These are phyloP conservation scores for Cathartes aura DNA, from an alignment of 2,113 vertebrate genomes.

Conservation along the genomic window DNA sequence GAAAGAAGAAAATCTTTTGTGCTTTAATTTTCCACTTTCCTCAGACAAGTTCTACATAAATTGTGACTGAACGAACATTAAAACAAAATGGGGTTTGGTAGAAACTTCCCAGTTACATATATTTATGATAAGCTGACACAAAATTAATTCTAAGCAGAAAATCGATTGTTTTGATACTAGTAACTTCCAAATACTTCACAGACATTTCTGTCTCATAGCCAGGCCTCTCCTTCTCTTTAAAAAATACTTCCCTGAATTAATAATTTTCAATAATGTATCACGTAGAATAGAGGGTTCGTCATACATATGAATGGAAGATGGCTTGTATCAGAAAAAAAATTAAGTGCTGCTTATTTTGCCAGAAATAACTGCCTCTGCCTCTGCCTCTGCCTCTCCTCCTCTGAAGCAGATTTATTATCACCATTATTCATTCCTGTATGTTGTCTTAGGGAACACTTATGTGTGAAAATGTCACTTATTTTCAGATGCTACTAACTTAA, in stretches of 20 bases:
- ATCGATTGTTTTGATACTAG: background rate
- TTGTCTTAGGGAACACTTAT: slow-evolving; percentile 23
- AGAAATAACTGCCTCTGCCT: background rate
- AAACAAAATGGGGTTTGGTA: background rate
- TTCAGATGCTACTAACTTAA: slow-evolving; percentile 30
- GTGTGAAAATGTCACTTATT: slow-evolving; percentile 49
- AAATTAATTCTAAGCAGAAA: background rate
- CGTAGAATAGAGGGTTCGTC: background rate
- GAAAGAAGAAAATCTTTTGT: background rate
- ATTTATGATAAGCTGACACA: background rate
- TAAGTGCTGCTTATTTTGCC: slow-evolving; percentile 23
- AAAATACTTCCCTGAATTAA: background rate
- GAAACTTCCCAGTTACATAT: background rate
- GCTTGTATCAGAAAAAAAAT: slow-evolving; percentile 5
- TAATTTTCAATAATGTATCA: background rate
- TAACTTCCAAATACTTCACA: background rate
- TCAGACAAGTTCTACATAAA: background rate
- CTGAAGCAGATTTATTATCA: slow-evolving; percentile 40
- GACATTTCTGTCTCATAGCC: background rate
- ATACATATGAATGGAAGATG: slow-evolving; percentile 15
- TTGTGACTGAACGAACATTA: background rate
- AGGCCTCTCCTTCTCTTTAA: background rate
- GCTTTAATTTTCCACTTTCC: background rate
- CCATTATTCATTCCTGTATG: slow-evolving; percentile 22
- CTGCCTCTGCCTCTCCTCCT: background rate